Evolutionary conservation across 1,140 invertebrate genomes (phyloP).

Genomic region (Pseudomyrmex dendroicus): DNA sequence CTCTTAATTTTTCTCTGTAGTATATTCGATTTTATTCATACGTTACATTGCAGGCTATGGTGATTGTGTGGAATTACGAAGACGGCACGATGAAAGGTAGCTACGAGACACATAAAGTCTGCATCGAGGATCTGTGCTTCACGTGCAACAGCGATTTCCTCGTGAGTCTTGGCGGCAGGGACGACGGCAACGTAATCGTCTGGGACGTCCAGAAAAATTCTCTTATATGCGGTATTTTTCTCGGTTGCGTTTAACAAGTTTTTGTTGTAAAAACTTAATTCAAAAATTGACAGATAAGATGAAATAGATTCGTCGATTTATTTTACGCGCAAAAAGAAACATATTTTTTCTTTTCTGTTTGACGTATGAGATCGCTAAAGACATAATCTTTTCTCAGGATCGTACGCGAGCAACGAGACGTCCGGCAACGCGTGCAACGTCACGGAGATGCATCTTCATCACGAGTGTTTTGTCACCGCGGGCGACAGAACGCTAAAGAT

Average conservation of each 20-base stretch:
- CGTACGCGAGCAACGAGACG: constrained; percentile 87
- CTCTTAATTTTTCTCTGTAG: not conserved
- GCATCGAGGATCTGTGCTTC: constrained; percentile 93
- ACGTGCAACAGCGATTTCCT: constrained; percentile 92
- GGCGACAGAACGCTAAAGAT: constrained; percentile 90
- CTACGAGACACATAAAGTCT: constrained; percentile 93
- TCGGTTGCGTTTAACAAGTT: not conserved
- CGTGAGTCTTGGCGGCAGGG: constrained; percentile 94
- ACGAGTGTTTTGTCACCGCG: constrained; percentile 88
- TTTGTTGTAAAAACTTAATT: not conserved
- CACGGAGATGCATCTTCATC: constrained; percentile 85
- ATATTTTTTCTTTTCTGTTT: not conserved
- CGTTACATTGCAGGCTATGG: constrained; percentile 87
- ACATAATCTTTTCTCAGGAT: constrained; percentile 70
- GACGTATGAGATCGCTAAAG: not conserved
- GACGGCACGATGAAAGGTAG: constrained; percentile 87
- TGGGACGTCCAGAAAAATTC: constrained; percentile 89
- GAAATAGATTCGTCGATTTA: not conserved
- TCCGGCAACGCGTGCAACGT: constrained; percentile 88
- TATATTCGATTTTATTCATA: not conserved
- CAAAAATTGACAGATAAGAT: not conserved
- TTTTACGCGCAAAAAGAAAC: not conserved
- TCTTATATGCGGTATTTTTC: constrained; percentile 87
- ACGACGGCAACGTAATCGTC: constrained; percentile 93
- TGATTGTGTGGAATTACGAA: constrained; percentile 95